Conservation (phyloP, 2,797 vertebrate species). For the Microhierax caerulescens region DNA sequence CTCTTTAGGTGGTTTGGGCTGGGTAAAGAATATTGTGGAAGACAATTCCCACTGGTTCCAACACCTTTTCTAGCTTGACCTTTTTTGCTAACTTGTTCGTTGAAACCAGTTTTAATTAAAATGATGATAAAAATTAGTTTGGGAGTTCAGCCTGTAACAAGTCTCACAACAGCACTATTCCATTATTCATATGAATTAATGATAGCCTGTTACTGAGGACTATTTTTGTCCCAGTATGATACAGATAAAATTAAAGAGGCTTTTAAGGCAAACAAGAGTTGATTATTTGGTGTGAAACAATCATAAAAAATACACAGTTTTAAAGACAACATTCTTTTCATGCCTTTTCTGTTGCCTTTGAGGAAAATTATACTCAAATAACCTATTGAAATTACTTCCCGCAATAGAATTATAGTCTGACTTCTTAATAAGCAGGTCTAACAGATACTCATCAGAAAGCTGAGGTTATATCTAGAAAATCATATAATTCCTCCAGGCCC, state of each 20-base stretch:
- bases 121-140: not conserved
- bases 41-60: not conserved
- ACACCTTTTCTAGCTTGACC: not conserved
- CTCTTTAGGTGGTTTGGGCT: not conserved
- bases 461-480: not conserved
- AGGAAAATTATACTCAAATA: not conserved
- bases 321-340: not conserved
- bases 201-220: not conserved
- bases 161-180: not conserved
- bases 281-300: not conserved
- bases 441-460: not conserved
- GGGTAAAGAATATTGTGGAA: not conserved
- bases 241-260: not conserved
- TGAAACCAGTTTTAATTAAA: constrained; percentile 32
- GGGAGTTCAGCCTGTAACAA: not conserved
- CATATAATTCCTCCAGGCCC: not conserved
- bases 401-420: not conserved
- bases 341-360: not conserved
- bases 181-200: not conserved
- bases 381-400: not conserved
- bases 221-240: not conserved
- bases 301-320: not conserved
- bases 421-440: not conserved
- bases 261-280: constrained; percentile 3
- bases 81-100: not conserved